Conservation (phyloP, 2,888 invertebrate species). For the Byasa hedistus region DNA sequence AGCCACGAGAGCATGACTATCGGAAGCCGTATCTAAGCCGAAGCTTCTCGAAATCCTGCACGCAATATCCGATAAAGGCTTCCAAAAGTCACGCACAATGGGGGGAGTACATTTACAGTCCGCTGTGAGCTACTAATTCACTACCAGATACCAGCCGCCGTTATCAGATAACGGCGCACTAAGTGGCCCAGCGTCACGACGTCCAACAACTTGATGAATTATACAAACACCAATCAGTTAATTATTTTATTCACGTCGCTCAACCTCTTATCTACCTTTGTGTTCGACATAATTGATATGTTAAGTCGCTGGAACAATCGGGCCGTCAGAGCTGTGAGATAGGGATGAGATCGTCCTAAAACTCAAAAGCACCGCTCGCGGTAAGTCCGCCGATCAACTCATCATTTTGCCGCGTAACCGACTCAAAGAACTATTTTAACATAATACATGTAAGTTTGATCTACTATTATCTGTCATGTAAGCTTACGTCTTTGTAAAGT, state of each 20-base stretch:
- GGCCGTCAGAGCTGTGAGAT: slow-evolving; percentile 58
- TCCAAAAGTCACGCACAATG: slow-evolving; percentile 55
- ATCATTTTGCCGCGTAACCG: slow-evolving; percentile 50
- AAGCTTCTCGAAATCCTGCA: slow-evolving; percentile 45
- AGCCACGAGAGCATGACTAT: slow-evolving; percentile 31
- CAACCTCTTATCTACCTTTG: slow-evolving; percentile 71
- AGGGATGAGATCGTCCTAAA: slow-evolving; percentile 36
- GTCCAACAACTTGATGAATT: slow-evolving; percentile 70
- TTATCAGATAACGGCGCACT: slow-evolving; percentile 68
- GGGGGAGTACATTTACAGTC: slow-evolving; percentile 63
- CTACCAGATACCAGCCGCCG: slow-evolving; percentile 48
- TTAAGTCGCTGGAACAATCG: slow-evolving; percentile 76
- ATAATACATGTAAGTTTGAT: slow-evolving; percentile 52
- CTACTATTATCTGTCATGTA: slow-evolving; percentile 54
- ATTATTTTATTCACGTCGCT: slow-evolving; percentile 79
- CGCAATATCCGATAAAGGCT: slow-evolving; percentile 51
- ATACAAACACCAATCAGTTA: slow-evolving; percentile 79
- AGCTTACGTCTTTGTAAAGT: slow-evolving; percentile 38
- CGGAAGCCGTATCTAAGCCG: slow-evolving; percentile 37
- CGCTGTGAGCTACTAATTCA: slow-evolving; percentile 56
- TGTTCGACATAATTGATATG: slow-evolving; percentile 79
- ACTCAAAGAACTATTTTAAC: slow-evolving; percentile 68
- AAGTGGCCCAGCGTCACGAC: slow-evolving; percentile 66
- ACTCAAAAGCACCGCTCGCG: slow-evolving; percentile 40
- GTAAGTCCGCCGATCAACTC: slow-evolving; percentile 38